Conservation (phyloP, 2,888 invertebrate genomes). For the Ennomos fuscantarius region DNA sequence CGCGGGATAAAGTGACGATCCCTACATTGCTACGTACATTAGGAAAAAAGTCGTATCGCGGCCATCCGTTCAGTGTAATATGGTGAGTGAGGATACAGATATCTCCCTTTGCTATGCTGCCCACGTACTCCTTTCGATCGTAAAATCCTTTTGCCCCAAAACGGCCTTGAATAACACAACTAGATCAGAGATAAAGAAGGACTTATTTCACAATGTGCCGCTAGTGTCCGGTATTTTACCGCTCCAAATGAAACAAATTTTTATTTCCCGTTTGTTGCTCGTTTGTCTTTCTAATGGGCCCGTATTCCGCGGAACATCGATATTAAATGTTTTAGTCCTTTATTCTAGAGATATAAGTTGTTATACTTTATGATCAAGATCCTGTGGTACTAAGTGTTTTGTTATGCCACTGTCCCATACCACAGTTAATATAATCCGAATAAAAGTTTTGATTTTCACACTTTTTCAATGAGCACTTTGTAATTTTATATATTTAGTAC, state of each 20-base stretch:
- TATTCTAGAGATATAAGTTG: slow-evolving; percentile 44
- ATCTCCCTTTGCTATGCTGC: slow-evolving; percentile 52
- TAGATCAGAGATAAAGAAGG: slow-evolving; percentile 56
- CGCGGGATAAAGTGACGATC: slow-evolving; percentile 31
- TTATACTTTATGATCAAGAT: slow-evolving; percentile 42
- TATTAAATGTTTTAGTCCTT: slow-evolving; percentile 44
- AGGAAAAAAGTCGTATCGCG: slow-evolving; percentile 52
- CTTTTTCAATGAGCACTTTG: no score
- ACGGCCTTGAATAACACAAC: slow-evolving; percentile 58
- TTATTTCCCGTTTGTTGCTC: slow-evolving; percentile 41
- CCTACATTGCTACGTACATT: slow-evolving; percentile 41
- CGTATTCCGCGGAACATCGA: slow-evolving; percentile 41
- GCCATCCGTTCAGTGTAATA: slow-evolving; percentile 53
- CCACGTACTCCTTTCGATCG: slow-evolving; percentile 57
- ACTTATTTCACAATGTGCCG: slow-evolving; percentile 56
- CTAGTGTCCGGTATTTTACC: slow-evolving; percentile 46
- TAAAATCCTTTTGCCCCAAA: slow-evolving; percentile 60
- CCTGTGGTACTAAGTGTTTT: slow-evolving; percentile 26
- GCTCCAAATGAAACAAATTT: slow-evolving; percentile 42
- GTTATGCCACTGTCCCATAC: slow-evolving; percentile 13
- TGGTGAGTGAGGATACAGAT: slow-evolving; percentile 52
- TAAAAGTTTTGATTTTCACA: no score
- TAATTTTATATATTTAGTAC: no score
- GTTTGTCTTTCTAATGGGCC: slow-evolving; percentile 45
- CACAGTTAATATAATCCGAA: no score